These are phyloP conservation scores for Archilochus colubris DNA, from an alignment of 2,113 vertebrate genomes.

Conservation along the genomic window DNA sequence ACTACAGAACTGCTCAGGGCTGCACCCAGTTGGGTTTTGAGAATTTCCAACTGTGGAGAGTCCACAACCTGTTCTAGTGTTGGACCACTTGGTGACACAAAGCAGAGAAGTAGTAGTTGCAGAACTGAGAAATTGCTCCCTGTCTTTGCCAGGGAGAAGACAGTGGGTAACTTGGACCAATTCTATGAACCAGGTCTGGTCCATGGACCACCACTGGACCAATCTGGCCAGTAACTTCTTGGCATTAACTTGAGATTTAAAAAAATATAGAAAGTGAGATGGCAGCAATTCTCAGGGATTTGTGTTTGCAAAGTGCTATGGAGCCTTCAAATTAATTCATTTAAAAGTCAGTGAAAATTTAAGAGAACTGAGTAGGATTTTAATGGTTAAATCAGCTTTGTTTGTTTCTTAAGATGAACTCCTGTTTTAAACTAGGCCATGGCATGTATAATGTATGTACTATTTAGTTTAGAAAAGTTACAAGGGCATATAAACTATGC, in stretches of 20 bases:
- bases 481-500: not conserved
- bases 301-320: not conserved
- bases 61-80: not conserved
- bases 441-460: not conserved
- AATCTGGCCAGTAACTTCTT: not conserved
- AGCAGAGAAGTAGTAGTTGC: not conserved
- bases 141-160: not conserved
- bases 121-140: not conserved
- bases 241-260: not conserved
- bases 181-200: not conserved
- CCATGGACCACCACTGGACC: not conserved
- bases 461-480: not conserved
- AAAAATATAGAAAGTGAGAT: not conserved
- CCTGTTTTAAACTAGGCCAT: not conserved
- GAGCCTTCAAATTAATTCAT: not conserved
- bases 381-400: not conserved
- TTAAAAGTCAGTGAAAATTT: not conserved
- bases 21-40: not conserved
- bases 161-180: not conserved
- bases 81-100: not conserved
- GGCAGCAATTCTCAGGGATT: not conserved
- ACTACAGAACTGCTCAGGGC: not conserved
- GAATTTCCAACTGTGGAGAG: not conserved
- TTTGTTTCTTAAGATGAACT: not conserved
- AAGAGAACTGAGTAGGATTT: not conserved